These are phyloP conservation scores for Aporophyla lueneburgensis DNA, from an alignment of 2,888 invertebrate species.

Conservation along the genomic window DNA sequence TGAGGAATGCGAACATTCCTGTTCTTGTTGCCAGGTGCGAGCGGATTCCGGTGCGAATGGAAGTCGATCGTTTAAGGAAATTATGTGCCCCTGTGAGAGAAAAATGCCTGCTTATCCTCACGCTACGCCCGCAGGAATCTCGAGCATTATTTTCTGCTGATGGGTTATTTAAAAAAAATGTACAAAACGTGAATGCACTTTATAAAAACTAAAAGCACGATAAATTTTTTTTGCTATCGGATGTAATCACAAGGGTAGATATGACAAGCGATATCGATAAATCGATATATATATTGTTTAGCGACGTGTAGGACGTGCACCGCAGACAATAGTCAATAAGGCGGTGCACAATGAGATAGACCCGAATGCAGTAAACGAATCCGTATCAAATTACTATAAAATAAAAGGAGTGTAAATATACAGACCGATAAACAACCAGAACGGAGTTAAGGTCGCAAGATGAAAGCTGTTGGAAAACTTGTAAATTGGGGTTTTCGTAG, in stretches of 20 bases:
- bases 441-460: conserved; percentile 78
- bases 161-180: conserved; percentile 27
- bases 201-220: conserved; percentile 30
- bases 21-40: conserved; percentile 74
- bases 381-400: conserved; percentile 80
- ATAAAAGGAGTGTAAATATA: conserved; percentile 83
- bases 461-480: conserved; percentile 72
- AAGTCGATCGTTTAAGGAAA: conserved; percentile 69
- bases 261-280: conserved; percentile 70
- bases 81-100: conserved; percentile 65
- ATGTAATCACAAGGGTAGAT: conserved; percentile 64
- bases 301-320: conserved; percentile 62
- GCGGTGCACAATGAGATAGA: conserved; percentile 68
- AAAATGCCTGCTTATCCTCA: conserved; percentile 48
- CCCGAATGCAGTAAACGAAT: conserved; percentile 72
- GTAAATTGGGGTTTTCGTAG: conserved; percentile 58
- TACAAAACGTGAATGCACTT: conserved; percentile 36
- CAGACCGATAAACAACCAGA: conserved; percentile 83
- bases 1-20: conserved; percentile 81
- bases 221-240: conserved; percentile 51
- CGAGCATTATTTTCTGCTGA: conserved; percentile 36
- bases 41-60: conserved; percentile 61
- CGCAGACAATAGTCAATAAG: conserved; percentile 73
- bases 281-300: conserved; percentile 72
- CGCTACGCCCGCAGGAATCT: conserved; percentile 24